Percentiles rank a stretch among this genome's conserved stretches.
These are phyloP conservation scores for Spizella passerina DNA, from an alignment of 2,797 vertebrate species.

Conservation along the genomic window DNA sequence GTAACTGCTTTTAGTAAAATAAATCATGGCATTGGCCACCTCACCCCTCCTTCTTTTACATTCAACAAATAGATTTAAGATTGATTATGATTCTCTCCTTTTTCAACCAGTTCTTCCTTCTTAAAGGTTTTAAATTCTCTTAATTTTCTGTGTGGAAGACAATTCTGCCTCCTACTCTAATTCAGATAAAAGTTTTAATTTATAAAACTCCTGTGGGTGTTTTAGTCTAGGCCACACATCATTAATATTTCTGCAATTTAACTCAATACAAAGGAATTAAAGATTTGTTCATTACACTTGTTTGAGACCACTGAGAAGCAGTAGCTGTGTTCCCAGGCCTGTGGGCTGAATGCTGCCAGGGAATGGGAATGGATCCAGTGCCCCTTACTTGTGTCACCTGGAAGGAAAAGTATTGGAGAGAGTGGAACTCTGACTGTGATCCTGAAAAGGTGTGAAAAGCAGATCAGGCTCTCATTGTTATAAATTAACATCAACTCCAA, in stretches of 20 bases:
- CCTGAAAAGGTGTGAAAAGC: neutral
- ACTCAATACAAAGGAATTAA: neutral
- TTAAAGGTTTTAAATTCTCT: neutral
- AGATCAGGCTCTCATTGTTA: neutral
- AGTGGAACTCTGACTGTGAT: neutral
- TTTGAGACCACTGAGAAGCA: neutral
- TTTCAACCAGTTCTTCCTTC: neutral
- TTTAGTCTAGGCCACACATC: neutral
- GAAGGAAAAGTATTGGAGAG: neutral
- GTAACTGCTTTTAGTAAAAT: neutral
- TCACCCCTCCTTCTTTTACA: neutral
- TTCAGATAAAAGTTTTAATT: conserved; percentile 24
- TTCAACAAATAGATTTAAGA: neutral
- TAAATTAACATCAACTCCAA: neutral
- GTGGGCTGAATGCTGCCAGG: neutral
- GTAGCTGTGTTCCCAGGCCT: neutral
- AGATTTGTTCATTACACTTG: neutral
- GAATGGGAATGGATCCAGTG: neutral
- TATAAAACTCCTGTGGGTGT: neutral
- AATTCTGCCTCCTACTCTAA: neutral
- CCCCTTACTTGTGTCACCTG: neutral
- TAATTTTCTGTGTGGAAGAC: neutral
- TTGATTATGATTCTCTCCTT: neutral
- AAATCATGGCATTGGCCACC: neutral
- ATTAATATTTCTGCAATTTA: conserved; percentile 7